Conservation (phyloP, 2,888 invertebrate genomes). For the Pammene fasciana region DNA sequence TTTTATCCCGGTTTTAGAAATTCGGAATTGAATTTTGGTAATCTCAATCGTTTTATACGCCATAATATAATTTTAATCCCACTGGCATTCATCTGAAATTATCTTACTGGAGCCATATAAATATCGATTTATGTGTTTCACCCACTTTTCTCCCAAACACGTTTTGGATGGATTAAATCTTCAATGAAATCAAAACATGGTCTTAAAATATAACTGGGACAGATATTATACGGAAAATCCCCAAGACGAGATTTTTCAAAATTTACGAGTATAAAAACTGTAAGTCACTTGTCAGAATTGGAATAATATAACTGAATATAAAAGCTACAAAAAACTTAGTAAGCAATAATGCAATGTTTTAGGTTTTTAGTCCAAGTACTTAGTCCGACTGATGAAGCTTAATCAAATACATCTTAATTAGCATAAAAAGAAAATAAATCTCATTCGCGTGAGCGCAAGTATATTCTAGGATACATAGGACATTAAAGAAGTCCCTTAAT, state of each 20-base stretch:
- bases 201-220: slow-evolving; percentile 14
- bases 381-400: too few species aligned
- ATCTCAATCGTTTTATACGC: slow-evolving; percentile 9
- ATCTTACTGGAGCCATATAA: slow-evolving; percentile 1
- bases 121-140: slow-evolving; percentile 17
- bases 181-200: slow-evolving; percentile 7
- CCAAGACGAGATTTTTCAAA: background rate
- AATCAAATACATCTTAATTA: too few species aligned
- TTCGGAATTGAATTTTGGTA: background rate
- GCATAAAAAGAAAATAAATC: too few species aligned
- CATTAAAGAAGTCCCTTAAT: too few species aligned
- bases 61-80: slow-evolving; percentile 8
- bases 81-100: background rate
- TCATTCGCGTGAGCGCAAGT: too few species aligned
- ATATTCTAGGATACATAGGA: too few species aligned
- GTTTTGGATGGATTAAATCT: background rate
- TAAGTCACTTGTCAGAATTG: too few species aligned
- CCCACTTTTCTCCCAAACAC: slow-evolving; percentile 6
- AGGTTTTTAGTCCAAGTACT: too few species aligned
- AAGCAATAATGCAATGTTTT: too few species aligned
- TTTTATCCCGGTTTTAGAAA: background rate
- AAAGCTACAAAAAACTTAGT: too few species aligned
- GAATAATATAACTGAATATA: too few species aligned
- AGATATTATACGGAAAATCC: slow-evolving; percentile 9
- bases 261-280: background rate